Evolutionary conservation across 2,888 invertebrate species (phyloP), one percentile per base, ranked within the genome.

Genomic region (Cantharis lateralis): DNA sequence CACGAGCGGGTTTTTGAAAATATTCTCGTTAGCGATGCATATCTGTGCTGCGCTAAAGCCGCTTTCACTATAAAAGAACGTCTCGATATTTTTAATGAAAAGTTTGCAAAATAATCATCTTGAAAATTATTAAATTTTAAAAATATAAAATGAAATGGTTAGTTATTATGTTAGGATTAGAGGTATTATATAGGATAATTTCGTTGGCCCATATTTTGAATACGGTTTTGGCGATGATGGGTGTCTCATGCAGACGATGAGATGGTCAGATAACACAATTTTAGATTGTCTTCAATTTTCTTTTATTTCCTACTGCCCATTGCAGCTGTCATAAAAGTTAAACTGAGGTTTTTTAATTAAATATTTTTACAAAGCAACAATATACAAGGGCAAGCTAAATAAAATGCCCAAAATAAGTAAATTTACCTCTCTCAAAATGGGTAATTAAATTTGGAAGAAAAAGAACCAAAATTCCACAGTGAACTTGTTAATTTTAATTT

Each of bases 1-100:
- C 73, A 73, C 70, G 72, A 78, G 78, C 78, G 78, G 73, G 63
- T 63, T 76, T 76, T 70, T 71, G 13, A 13, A 28, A 69, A 69
- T 32, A 16, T 16, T 28, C 32, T 32, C 32, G 69, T 69, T 69
- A 69, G 69, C 26, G n/a, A 48, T 32, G 24, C 64, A 24, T 66
- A 66, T 20, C 18, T 18, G 64, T 66, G n/a, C 18, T 24, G 64
- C 9, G 7, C 13, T n/a, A 20, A 20, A 66, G 64, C 64, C 64
- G 64, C 64, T 66, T 66, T 66, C 64, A 20, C 24, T n/a, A 20
- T 24, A 66, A 48, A 48, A 48, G n/a, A 48, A n/a, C 48, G 48
- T n/a, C 48, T 48, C 7, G n/a, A 66, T 20, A 66, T 66, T 20
- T 66, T 66, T 66, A 66, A 66, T 66, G 24, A 66, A 62, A 69